phyloP scores from a whole-genome alignment of 2,888 invertebrate genomes.

The Epirrhoe tristata region DNA sequence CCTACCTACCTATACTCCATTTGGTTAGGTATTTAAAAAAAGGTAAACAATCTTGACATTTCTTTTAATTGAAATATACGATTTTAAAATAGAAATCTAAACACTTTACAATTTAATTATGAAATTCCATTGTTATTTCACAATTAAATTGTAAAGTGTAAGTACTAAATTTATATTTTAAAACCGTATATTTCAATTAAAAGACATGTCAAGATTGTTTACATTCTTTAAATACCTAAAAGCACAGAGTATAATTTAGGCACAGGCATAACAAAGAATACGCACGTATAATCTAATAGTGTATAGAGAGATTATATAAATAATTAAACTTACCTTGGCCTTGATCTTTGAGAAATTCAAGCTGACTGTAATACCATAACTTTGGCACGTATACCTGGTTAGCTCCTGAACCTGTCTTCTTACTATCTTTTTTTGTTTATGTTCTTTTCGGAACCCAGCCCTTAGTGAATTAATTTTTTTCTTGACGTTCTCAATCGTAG shows the following conservation, averaged over 20 bases:
- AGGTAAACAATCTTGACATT: too few relatives aligned
- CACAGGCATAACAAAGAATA: slow-evolving; percentile 32
- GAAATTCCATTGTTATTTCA: too few relatives aligned
- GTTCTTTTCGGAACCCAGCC: slow-evolving; percentile 38
- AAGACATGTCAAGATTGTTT: too few relatives aligned
- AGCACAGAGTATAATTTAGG: too few relatives aligned
- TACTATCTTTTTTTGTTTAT: slow-evolving; percentile 37
- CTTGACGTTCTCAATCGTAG: slow-evolving; percentile 34
- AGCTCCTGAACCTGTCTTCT: slow-evolving; percentile 36
- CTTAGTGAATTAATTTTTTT: slow-evolving; percentile 19
- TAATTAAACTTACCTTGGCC: slow-evolving; percentile 32
- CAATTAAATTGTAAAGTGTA: too few relatives aligned
- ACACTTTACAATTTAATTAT: too few relatives aligned
- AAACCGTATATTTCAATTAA: too few relatives aligned
- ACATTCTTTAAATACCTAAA: too few relatives aligned
- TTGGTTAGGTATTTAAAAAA: too few relatives aligned
- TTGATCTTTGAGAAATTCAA: slow-evolving; percentile 38
- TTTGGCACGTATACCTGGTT: slow-evolving; percentile 36
- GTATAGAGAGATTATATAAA: slow-evolving; percentile 34
- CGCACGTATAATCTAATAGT: slow-evolving; percentile 33
- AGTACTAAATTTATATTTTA: too few relatives aligned
- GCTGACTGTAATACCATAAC: slow-evolving; percentile 35
- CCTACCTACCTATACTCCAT: slow-evolving; percentile 30
- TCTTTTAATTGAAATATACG: too few relatives aligned
- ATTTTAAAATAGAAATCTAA: too few relatives aligned